Conservation (phyloP, 2,888 invertebrate genomes). For the Polydrusus cervinus region DNA sequence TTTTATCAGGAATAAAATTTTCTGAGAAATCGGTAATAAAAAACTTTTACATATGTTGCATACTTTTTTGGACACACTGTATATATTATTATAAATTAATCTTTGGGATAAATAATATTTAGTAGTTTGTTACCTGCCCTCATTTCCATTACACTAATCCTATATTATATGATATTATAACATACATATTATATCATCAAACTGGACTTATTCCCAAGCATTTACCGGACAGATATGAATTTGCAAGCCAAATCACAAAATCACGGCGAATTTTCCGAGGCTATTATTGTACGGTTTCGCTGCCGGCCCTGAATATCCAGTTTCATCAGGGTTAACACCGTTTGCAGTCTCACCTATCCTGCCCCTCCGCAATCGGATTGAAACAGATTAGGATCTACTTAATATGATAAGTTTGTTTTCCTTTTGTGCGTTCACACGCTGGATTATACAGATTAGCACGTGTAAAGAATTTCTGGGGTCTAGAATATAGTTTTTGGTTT, state of each 20-base stretch:
- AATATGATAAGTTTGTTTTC: slow-evolving; percentile 60
- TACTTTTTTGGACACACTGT: too few species aligned
- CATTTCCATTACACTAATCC: too few species aligned
- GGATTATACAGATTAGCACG: slow-evolving; percentile 55
- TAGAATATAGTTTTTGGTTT: background rate
- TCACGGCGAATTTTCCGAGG: background rate
- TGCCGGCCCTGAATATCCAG: slow-evolving; percentile 12
- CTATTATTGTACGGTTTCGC: slow-evolving; percentile 3
- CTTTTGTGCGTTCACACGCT: slow-evolving; percentile 59
- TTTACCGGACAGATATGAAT: background rate
- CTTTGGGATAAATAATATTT: too few species aligned
- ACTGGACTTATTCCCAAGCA: background rate
- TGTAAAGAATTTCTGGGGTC: slow-evolving; percentile 27
- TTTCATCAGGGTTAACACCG: slow-evolving; percentile 23
- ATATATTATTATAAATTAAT: too few species aligned
- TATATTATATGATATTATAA: too few species aligned
- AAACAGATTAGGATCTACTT: slow-evolving; percentile 60
- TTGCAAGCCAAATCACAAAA: background rate
- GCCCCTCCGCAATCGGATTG: slow-evolving; percentile 51
- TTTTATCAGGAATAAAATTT: too few species aligned
- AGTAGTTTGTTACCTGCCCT: too few species aligned
- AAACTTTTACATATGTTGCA: too few species aligned
- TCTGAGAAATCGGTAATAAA: too few species aligned
- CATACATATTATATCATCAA: too few species aligned
- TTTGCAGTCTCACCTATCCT: slow-evolving; percentile 22